A percentile compares a stretch with the other conserved stretches of the same genome.
These are phyloP conservation scores for Enteromius anoplus DNA, from an alignment of 2,797 vertebrate species.

Conservation along the genomic window DNA sequence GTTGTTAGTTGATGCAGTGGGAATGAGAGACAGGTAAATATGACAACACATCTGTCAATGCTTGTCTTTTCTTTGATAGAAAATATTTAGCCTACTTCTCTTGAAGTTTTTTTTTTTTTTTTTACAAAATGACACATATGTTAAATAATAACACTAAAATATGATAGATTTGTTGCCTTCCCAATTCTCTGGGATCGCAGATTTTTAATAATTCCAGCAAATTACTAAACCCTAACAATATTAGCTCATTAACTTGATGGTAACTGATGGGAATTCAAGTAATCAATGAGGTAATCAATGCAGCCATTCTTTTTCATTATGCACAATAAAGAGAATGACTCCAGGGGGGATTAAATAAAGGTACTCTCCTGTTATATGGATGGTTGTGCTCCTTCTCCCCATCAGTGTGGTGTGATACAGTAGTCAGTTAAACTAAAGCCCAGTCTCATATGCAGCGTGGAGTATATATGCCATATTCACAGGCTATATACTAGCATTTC, in stretches of 20 bases:
- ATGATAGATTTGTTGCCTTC: neutral
- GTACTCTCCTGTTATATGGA: constrained; percentile 1
- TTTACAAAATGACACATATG: neutral
- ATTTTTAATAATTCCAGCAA: neutral
- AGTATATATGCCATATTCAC: constrained; percentile 63
- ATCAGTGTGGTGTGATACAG: neutral
- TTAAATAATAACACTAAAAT: too few relatives aligned
- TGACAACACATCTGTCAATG: neutral
- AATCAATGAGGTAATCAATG: constrained; percentile 32
- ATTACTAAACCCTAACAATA: neutral
- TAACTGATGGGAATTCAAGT: neutral
- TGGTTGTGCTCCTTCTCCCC: constrained; percentile 6
- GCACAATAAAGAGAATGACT: constrained; percentile 24
- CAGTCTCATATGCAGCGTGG: constrained; percentile 23
- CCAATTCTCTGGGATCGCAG: neutral
- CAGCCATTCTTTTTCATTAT: constrained; percentile 29
- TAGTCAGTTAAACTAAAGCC: constrained; percentile 25
- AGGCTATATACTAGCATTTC: constrained; percentile 29
- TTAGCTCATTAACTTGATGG: constrained; percentile 7
- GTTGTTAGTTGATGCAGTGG: constrained; percentile 24
- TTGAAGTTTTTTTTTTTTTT: neutral
- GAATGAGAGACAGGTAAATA: constrained; percentile 20
- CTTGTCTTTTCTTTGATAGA: neutral
- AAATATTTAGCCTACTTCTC: neutral
- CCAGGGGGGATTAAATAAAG: neutral